Conservation (phyloP, 92 coral and sea anemone genomes). For the Parazoanthus swiftii region DNA sequence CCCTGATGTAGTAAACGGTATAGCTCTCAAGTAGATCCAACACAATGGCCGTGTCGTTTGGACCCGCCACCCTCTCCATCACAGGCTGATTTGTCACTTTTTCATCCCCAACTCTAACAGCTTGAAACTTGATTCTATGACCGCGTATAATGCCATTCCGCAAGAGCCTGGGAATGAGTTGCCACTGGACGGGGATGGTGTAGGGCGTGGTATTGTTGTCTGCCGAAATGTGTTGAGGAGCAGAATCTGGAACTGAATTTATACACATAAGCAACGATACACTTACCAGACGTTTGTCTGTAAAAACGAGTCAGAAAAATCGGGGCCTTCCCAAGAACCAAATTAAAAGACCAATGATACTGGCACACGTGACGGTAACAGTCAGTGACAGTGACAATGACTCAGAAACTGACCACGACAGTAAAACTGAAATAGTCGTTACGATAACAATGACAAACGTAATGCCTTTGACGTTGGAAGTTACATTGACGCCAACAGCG, state of each 20-base stretch:
- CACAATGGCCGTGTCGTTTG: constrained; percentile 20
- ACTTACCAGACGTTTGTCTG: too few species aligned
- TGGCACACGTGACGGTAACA: too few species aligned
- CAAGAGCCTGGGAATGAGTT: constrained; percentile 11
- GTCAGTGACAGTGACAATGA: not conserved
- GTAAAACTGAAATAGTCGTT: too few species aligned
- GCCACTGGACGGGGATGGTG: constrained; percentile 23
- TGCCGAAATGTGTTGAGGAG: constrained; percentile 9
- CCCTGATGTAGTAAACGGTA: constrained; percentile 10
- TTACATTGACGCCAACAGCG: not conserved
- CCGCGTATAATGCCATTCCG: constrained; percentile 29
- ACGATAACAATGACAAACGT: not conserved
- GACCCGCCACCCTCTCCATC: constrained; percentile 7
- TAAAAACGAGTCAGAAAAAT: not conserved
- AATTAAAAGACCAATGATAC: too few species aligned
- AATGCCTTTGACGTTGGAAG: not conserved
- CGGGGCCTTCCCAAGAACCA: not conserved
- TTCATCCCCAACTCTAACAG: constrained; percentile 33
- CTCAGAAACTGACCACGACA: not conserved
- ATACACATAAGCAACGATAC: too few species aligned
- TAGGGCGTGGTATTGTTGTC: constrained; percentile 22
- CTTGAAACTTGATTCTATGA: constrained; percentile 26
- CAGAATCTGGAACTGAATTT: constrained; percentile 19
- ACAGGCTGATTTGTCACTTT: constrained; percentile 10
- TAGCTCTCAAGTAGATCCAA: constrained; percentile 26